These are phyloP conservation scores for Tridacna crocea DNA, from an alignment of 2,888 invertebrate genomes.

Conservation along the genomic window DNA sequence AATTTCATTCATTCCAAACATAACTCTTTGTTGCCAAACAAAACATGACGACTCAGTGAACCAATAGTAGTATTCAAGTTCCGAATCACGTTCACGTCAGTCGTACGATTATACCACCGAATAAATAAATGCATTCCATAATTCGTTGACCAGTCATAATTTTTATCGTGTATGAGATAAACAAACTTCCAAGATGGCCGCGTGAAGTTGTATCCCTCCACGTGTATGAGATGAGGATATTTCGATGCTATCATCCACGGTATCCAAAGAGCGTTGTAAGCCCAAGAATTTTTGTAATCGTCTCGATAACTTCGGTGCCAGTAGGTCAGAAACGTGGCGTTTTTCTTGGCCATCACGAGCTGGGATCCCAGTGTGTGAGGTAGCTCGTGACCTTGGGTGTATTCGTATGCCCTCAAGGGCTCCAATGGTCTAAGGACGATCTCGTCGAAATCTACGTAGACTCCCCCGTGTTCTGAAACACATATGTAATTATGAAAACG, in stretches of 20 bases:
- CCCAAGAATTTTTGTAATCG: slow-evolving; percentile 41
- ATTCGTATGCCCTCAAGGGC: slow-evolving; percentile 41
- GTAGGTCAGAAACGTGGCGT: slow-evolving; percentile 52
- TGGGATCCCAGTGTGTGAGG: slow-evolving; percentile 50
- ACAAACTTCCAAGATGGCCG: slow-evolving; percentile 52
- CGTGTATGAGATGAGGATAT: slow-evolving; percentile 53
- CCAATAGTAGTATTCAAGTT: slow-evolving; percentile 58
- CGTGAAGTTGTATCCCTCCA: slow-evolving; percentile 58
- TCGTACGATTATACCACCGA: slow-evolving; percentile 42
- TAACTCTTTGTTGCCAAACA: slow-evolving; percentile 58
- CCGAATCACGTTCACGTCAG: slow-evolving; percentile 43
- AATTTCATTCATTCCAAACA: slow-evolving; percentile 25
- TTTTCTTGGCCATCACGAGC: slow-evolving; percentile 50
- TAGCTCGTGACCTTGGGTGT: slow-evolving; percentile 52
- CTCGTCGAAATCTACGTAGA: slow-evolving; percentile 59
- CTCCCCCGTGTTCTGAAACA: slow-evolving; percentile 55
- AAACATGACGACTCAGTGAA: slow-evolving; percentile 49
- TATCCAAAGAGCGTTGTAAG: slow-evolving; percentile 49
- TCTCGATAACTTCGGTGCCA: slow-evolving; percentile 52
- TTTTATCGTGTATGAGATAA: slow-evolving; percentile 39
- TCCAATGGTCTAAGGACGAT: slow-evolving; percentile 46
- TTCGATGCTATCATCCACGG: slow-evolving; percentile 43
- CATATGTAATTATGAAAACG: background rate
- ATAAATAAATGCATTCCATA: slow-evolving; percentile 59
- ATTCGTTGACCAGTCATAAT: slow-evolving; percentile 57